Conservation (phyloP, 2,797 vertebrate genomes). For the Rhinoraja longicauda region DNA sequence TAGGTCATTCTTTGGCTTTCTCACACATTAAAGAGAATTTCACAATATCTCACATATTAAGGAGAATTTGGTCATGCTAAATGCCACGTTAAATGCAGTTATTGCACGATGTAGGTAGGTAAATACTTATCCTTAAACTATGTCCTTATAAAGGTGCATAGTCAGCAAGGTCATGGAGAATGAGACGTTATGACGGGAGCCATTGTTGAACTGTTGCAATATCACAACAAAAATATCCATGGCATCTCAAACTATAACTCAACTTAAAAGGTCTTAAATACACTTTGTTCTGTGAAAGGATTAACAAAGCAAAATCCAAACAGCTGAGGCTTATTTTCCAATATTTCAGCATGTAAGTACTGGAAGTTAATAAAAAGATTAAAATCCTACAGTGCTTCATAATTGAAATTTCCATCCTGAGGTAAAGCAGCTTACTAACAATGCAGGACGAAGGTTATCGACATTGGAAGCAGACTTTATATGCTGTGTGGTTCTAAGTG, state of each 20-base stretch:
- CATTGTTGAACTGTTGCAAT: not conserved
- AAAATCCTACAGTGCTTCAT: not conserved
- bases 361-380: not conserved
- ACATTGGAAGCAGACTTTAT: not conserved
- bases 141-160: not conserved
- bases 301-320: not conserved
- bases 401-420: not conserved
- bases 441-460: not conserved
- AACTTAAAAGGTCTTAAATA: not conserved
- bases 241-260: not conserved
- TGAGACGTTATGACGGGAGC: not conserved
- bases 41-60: not conserved
- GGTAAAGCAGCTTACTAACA: constrained; percentile 4
- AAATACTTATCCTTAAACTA: not conserved
- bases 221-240: not conserved
- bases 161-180: not conserved
- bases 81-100: not conserved
- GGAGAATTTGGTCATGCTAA: not conserved
- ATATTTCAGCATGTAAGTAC: not conserved
- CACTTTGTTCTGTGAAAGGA: not conserved
- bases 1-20: not conserved
- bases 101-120: not conserved
- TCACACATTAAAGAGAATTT: not conserved
- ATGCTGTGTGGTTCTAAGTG: not conserved
- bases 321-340: not conserved